Percentiles rank a stretch among this genome's conserved stretches.
Evolutionary conservation across 2,888 invertebrate species (phyloP).

Genomic region (Callosobruchus maculatus): DNA sequence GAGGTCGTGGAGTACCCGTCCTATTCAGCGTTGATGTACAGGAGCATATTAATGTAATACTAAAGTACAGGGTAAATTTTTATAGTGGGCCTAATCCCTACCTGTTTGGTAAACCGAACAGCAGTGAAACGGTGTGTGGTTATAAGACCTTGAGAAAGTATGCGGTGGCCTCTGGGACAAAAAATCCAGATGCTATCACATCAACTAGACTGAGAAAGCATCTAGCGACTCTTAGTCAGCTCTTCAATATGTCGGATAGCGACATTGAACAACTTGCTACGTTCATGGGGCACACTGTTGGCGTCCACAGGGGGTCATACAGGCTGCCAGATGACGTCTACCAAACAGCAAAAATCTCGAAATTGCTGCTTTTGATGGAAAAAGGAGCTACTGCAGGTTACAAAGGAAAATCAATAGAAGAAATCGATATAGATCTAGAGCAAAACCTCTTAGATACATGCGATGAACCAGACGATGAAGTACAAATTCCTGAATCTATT

Average conservation of each 20-base stretch:
- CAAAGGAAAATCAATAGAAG: constrained; percentile 22
- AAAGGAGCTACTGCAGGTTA: constrained; percentile 17
- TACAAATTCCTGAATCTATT: background rate
- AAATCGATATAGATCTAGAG: constrained; percentile 21
- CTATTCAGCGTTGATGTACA: constrained; percentile 26
- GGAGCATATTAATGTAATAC: constrained; percentile 17
- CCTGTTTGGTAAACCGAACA: constrained; percentile 16
- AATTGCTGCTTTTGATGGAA: constrained; percentile 23
- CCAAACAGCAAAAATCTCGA: constrained; percentile 23
- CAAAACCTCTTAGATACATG: constrained; percentile 9
- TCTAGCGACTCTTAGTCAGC: constrained; percentile 24
- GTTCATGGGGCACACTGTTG: constrained; percentile 28
- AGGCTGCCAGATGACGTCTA: too few relatives aligned
- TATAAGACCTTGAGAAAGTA: constrained; percentile 27
- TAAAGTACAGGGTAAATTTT: constrained; percentile 10
- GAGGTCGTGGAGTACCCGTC: constrained; percentile 15
- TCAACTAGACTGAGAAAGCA: constrained; percentile 25
- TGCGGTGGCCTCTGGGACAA: constrained; percentile 20
- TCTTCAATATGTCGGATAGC: constrained; percentile 21
- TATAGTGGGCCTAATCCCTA: constrained; percentile 10
- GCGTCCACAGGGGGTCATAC: too few relatives aligned
- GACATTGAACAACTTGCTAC: constrained; percentile 27
- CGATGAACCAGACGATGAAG: background rate
- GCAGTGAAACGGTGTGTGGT: constrained; percentile 16
- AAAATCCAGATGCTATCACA: constrained; percentile 23